A percentile compares a stretch with the other conserved stretches of the same genome.
Evolutionary conservation across 2,113 vertebrate species (phyloP).

Genomic region (Bubalus kerabau): DNA sequence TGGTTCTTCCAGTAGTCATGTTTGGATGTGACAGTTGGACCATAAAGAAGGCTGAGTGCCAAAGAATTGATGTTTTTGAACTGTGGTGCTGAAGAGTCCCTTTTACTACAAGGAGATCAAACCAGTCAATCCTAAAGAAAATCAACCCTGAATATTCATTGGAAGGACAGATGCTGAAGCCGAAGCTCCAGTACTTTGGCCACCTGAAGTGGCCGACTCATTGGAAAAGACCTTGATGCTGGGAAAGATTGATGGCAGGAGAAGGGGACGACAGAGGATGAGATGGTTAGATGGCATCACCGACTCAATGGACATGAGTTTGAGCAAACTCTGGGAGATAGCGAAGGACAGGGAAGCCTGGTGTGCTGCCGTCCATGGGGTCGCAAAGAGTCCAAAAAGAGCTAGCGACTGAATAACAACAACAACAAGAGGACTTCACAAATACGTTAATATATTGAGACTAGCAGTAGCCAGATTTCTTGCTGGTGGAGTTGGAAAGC

Average conservation of each 20-base stretch:
- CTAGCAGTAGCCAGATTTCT: neutral
- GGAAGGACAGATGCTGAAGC: neutral
- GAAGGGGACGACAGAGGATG: neutral
- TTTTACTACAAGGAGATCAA: neutral
- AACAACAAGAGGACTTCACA: neutral
- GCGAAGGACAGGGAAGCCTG: neutral
- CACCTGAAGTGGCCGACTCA: neutral
- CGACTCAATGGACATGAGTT: neutral
- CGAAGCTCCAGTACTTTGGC: neutral
- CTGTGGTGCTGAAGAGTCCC: neutral
- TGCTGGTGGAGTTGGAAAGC: neutral
- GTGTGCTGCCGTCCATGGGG: neutral
- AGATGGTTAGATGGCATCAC: neutral
- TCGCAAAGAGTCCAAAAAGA: fast-evolving
- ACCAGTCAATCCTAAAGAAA: neutral
- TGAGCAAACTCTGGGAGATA: neutral
- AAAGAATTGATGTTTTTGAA: neutral
- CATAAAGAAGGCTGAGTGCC: neutral
- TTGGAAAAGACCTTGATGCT: neutral
- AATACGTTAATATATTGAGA: neutral
- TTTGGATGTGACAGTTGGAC: neutral
- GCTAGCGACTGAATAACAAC: neutral
- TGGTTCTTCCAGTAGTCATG: neutral
- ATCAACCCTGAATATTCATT: neutral
- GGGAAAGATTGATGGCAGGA: neutral